Evolutionary conservation across 2,888 invertebrate species (phyloP), one percentile per base, ranked within the genome.

Genomic region (Osmoderma eremita): DNA sequence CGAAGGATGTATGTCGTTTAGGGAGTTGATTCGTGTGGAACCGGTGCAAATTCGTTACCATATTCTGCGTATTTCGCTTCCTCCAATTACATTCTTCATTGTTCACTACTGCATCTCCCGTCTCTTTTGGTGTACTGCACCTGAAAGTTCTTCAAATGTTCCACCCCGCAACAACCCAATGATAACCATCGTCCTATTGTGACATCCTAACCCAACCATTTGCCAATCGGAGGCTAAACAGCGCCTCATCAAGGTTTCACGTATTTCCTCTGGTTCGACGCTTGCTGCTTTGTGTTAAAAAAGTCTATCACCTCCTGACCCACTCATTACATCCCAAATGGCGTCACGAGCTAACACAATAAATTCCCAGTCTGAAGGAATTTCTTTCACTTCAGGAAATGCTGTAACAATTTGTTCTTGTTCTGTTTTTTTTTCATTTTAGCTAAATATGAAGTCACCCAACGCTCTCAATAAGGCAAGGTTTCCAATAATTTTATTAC

Each of bases 351-450:
- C 99, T 75, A 99, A 85, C 39, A 99, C 89, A 64, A 98, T 87
- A 80, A 99, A 99, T 84, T 99, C 98, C 91, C 95, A 95, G 69
- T 97, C 94, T n/a, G 90, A 87, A 45, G 88, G 91, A 71, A 98
- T 83, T 67, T 90, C 88, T 71, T 91, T 88, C 50, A 90, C 88
- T 81, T 92, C 98, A 0, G 98, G 98, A 78, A 89, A 93, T 0
- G 98, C 98, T 79, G 97, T 97, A 54, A 99, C 98, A 76, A 98
- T 95, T 85, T 99, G 99, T 80, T 98, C 95, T 81, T 96, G 92
- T 3, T 97, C 88, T 66, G 88, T 86, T 80, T 94, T 92, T 67
- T 89, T 87, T 63, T 91, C 89, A 83, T 98, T 98, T 74, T 90
- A 88, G 83, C 99, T 99, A 83, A 97, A 99, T 68, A 93, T 91